These are phyloP conservation scores for Calosoma granatense DNA, from an alignment of 1,140 invertebrate genomes.

Conservation along the genomic window DNA sequence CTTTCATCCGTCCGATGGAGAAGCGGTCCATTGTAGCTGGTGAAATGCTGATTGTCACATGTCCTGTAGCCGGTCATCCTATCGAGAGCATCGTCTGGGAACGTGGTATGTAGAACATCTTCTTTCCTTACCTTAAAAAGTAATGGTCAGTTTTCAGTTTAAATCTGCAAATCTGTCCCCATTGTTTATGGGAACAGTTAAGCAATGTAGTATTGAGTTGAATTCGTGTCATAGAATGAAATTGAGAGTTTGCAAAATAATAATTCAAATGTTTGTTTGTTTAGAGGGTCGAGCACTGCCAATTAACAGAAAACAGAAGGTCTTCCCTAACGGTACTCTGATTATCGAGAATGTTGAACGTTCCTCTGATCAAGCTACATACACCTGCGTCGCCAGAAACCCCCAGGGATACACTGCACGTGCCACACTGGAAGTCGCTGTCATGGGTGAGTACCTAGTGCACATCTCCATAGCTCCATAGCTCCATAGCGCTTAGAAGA, in stretches of 20 bases:
- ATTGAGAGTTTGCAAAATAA: too few species aligned
- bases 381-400: constrained; percentile 88
- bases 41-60: constrained; percentile 77
- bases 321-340: constrained; percentile 86
- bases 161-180: too few species aligned
- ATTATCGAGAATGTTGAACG: constrained; percentile 90
- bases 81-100: constrained; percentile 91
- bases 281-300: constrained; percentile 63
- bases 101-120: constrained; percentile 47
- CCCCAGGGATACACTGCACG: constrained; percentile 79
- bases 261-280: constrained; percentile 17
- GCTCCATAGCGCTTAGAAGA: too few species aligned
- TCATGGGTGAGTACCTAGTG: constrained; percentile 96
- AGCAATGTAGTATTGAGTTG: too few species aligned
- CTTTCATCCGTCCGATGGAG: constrained; percentile 83
- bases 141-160: not conserved
- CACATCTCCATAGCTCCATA: too few species aligned
- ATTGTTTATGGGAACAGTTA: too few species aligned
- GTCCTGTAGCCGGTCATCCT: constrained; percentile 89
- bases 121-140: not conserved
- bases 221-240: too few species aligned
- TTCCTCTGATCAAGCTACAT: constrained; percentile 83
- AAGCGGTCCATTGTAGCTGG: constrained; percentile 92
- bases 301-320: constrained; percentile 90
- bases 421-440: constrained; percentile 82